Evolutionary conservation across 2,888 invertebrate species (phyloP).

Genomic region (Andrena marginata): DNA sequence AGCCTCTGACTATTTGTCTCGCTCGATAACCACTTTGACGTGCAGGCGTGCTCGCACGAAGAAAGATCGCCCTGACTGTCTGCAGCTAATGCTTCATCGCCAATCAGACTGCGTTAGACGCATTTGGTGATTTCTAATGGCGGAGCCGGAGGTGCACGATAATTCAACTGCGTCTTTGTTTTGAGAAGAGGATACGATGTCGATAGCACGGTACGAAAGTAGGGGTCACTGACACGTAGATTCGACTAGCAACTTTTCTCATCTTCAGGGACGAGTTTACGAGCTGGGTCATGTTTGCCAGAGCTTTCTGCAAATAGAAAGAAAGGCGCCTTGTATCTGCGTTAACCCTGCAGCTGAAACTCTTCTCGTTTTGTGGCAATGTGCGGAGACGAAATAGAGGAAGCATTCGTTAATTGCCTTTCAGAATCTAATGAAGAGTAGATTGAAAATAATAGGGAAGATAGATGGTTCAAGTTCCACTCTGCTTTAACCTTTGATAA

Average conservation of each 20-base stretch:
- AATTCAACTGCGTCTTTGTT: not conserved
- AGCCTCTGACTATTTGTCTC: not conserved
- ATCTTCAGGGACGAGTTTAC: constrained; percentile 3
- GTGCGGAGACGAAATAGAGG: not conserved
- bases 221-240: constrained; percentile 33
- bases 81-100: not conserved
- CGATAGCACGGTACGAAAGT: constrained; percentile 15
- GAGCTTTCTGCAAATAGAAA: constrained; percentile 60
- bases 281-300: constrained; percentile 42
- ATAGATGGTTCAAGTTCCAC: not conserved
- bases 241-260: constrained; percentile 18
- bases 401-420: not conserved
- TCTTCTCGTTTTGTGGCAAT: not conserved
- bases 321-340: not conserved
- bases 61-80: not conserved
- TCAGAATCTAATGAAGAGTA: no score
- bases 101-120: not conserved
- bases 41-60: not conserved
- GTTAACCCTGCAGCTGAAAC: constrained; percentile 32
- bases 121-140: not conserved
- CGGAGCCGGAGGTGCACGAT: not conserved
- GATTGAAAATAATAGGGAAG: no score
- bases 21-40: constrained; percentile 3
- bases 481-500: not conserved
- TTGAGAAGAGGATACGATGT: not conserved